Evolutionary conservation across 2,113 vertebrate genomes (phyloP).

Genomic region (Paratilapia polleni): DNA sequence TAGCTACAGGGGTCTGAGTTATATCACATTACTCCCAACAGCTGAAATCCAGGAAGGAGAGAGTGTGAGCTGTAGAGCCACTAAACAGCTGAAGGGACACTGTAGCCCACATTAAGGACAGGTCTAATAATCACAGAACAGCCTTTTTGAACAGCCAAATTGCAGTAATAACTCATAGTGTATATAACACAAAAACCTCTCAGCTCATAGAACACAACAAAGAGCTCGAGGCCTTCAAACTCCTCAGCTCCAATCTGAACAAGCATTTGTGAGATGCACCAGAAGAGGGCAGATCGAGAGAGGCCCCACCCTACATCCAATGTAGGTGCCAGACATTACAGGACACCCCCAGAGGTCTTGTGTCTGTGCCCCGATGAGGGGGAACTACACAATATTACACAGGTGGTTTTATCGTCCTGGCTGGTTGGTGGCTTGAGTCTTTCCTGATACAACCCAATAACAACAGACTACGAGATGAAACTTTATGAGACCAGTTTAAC

Average conservation of each 20-base stretch:
- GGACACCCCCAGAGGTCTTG: slow-evolving; percentile 5
- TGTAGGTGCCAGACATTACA: slow-evolving; percentile 14
- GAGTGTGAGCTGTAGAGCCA: slow-evolving; percentile 65
- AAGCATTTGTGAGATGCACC: not conserved
- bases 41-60: slow-evolving; percentile 79
- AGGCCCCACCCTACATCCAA: slow-evolving; percentile 1
- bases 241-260: not conserved
- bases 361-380: not conserved
- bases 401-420: not conserved
- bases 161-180: not conserved
- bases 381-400: not conserved
- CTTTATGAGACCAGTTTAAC: not conserved
- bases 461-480: not conserved
- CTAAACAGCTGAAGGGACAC: slow-evolving; percentile 79
- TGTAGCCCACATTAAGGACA: slow-evolving; percentile 46
- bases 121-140: slow-evolving; percentile 46
- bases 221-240: not conserved
- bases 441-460: not conserved
- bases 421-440: not conserved
- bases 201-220: not conserved
- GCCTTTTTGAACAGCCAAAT: slow-evolving; percentile 27
- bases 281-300: not conserved
- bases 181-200: not conserved
- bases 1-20: slow-evolving; percentile 47
- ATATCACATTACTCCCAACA: slow-evolving; percentile 80